These are phyloP conservation scores for Lytechinus pictus DNA, from an alignment of 35 echinoderm and acorn worm species.

Conservation along the genomic window DNA sequence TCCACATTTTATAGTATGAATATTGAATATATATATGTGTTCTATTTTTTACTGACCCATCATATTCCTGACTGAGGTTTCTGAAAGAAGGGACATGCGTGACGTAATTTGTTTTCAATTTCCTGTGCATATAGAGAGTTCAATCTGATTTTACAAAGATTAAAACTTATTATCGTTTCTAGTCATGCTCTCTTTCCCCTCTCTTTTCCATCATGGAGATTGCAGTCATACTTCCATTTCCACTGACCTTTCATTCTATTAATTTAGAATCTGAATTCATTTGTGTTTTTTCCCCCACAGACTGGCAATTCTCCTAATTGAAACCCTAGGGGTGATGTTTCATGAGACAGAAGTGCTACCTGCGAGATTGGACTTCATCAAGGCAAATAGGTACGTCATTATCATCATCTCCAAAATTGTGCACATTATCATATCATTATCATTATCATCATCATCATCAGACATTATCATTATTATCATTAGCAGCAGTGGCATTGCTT, in stretches of 20 bases:
- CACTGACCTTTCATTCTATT: neutral
- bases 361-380: constrained; percentile 66
- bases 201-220: neutral
- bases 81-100: no score
- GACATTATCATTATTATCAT: no score
- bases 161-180: neutral
- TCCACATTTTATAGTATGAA: no score
- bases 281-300: constrained; percentile 57
- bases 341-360: constrained; percentile 86
- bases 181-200: neutral
- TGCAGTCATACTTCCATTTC: neutral
- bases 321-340: constrained; percentile 87
- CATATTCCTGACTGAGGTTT: no score
- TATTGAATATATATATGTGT: no score
- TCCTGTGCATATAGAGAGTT: neutral
- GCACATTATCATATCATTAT: no score
- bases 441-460: neutral
- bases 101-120: neutral
- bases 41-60: no score
- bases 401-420: no score
- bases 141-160: neutral
- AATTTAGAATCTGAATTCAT: neutral
- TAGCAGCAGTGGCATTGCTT: no score
- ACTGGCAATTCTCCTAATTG: constrained; percentile 77
- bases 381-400: constrained; percentile 78